Evolutionary conservation across 2,797 vertebrate genomes (phyloP).

Genomic region (Pipistrellus pygmaeus): DNA sequence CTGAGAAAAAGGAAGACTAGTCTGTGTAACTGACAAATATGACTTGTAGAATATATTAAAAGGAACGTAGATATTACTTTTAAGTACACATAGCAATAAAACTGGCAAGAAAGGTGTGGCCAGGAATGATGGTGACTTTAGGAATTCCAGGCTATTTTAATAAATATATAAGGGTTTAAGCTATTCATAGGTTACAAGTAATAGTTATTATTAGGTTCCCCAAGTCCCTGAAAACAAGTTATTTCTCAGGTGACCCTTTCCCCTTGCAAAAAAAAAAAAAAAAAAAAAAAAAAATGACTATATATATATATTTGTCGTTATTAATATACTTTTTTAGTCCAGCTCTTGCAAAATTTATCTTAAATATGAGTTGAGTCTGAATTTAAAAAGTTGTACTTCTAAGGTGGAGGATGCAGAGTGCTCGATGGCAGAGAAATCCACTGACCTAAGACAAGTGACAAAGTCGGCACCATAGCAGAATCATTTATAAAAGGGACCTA

Average conservation of each 20-base stretch:
- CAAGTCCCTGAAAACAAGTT: constrained; percentile 27
- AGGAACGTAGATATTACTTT: constrained; percentile 38
- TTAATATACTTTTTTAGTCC: background rate
- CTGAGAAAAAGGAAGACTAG: constrained; percentile 65
- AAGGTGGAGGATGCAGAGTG: background rate
- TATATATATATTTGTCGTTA: background rate
- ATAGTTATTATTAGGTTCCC: constrained; percentile 14
- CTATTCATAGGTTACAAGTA: background rate
- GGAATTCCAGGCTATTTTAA: constrained; percentile 5
- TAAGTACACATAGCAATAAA: constrained; percentile 47
- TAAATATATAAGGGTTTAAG: constrained; percentile 12
- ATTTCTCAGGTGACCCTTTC: constrained; percentile 23
- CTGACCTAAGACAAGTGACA: constrained; percentile 1
- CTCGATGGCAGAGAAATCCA: background rate
- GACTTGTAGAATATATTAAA: constrained; percentile 59
- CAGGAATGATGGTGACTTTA: background rate
- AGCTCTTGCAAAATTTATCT: constrained; percentile 19
- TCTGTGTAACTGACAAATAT: constrained; percentile 63
- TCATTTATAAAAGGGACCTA: background rate
- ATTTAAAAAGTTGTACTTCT: background rate
- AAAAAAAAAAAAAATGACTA: background rate
- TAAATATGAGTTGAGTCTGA: background rate
- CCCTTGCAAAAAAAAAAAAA: constrained; percentile 40
- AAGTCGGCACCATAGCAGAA: background rate
- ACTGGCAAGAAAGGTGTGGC: constrained; percentile 31